These are phyloP conservation scores for Microchrysa polita DNA, from an alignment of 2,888 invertebrate genomes.

Conservation along the genomic window DNA sequence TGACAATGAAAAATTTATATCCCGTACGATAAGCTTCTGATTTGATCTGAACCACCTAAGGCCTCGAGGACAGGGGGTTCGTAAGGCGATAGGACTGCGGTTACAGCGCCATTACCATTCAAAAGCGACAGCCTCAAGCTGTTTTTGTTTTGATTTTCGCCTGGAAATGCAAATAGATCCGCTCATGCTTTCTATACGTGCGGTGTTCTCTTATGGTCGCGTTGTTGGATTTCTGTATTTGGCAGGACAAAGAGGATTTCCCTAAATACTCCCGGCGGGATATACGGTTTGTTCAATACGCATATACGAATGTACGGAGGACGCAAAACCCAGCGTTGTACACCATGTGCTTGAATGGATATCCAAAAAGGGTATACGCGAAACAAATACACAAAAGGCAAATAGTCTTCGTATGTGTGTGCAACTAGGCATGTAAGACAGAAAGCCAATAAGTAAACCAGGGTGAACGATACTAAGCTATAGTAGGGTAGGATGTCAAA, in stretches of 20 bases:
- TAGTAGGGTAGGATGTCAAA: constrained; percentile 14
- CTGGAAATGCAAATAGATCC: constrained; percentile 46
- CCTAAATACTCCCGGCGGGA: constrained; percentile 44
- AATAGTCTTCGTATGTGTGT: constrained; percentile 35
- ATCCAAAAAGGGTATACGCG: constrained; percentile 18
- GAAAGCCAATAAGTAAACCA: constrained; percentile 43
- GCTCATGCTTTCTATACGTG: constrained; percentile 1
- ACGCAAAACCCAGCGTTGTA: not conserved
- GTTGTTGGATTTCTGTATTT: constrained; percentile 37
- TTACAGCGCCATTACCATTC: constrained; percentile 32
- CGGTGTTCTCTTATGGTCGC: not conserved
- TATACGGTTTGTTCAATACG: constrained; percentile 30
- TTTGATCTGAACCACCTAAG: constrained; percentile 4
- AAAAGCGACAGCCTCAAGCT: constrained; percentile 48
- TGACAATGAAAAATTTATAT: constrained; percentile 39
- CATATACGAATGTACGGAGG: constrained; percentile 18
- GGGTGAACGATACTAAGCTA: constrained; percentile 18
- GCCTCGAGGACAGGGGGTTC: not conserved
- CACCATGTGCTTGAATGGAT: constrained; percentile 20
- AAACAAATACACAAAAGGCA: constrained; percentile 21
- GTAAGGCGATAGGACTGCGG: constrained; percentile 4
- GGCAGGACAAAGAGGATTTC: constrained; percentile 44
- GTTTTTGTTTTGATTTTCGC: constrained; percentile 50
- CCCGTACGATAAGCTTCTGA: constrained; percentile 31
- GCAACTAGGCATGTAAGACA: constrained; percentile 45